Conservation (phyloP, 2,113 vertebrate genomes). For the Hyla sarda region DNA sequence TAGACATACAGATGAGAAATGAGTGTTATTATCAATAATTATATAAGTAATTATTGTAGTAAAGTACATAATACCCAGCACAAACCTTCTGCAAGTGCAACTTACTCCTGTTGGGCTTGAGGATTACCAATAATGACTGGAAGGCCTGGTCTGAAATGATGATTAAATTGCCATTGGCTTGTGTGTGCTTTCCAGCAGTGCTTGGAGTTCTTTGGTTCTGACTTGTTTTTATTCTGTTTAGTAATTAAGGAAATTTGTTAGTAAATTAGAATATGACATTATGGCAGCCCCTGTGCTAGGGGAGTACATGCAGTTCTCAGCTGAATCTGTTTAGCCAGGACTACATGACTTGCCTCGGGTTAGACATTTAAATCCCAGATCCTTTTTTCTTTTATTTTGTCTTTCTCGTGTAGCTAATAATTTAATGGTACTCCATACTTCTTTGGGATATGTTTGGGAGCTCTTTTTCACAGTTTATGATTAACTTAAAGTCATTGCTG, state of each 20-base stretch:
- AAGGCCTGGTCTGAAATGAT: background rate
- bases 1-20: too few relatives aligned
- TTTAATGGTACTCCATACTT: background rate
- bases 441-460: background rate
- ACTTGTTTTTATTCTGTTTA: background rate
- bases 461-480: too few relatives aligned
- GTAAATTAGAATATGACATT: constrained; percentile 45
- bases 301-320: constrained; percentile 1
- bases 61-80: background rate
- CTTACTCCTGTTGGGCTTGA: background rate
- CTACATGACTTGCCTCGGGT: constrained; percentile 20
- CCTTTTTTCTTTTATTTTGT: background rate
- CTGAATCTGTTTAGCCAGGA: constrained; percentile 29
- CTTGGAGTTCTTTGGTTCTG: background rate
- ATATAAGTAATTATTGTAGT: too few relatives aligned
- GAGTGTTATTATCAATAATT: too few relatives aligned
- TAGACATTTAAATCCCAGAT: constrained; percentile 13
- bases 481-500: background rate
- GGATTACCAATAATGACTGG: background rate
- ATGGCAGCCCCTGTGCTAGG: background rate
- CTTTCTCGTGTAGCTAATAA: background rate
- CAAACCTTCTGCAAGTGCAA: background rate
- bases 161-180: background rate
- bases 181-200: background rate
- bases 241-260: constrained; percentile 30